Evolutionary conservation across 2,888 invertebrate genomes (phyloP).

Genomic region (Drosophila pseudotakahashii): DNA sequence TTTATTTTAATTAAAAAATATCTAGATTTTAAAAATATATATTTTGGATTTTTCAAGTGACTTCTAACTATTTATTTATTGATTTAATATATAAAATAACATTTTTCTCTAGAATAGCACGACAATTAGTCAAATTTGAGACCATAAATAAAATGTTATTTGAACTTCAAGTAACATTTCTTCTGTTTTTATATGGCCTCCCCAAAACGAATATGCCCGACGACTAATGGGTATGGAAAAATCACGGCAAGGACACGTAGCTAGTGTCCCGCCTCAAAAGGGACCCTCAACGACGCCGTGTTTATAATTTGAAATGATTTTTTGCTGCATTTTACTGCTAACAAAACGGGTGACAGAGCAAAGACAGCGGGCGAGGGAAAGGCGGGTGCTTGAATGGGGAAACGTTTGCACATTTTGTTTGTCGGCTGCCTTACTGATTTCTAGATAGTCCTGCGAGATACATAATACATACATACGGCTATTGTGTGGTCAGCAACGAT

Average conservation of each 20-base stretch:
- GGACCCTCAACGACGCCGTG: constrained; percentile 53
- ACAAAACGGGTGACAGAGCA: constrained; percentile 25
- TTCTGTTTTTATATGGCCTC: not conserved
- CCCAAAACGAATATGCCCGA: not conserved
- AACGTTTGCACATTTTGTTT: constrained; percentile 44
- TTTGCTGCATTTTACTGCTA: constrained; percentile 65
- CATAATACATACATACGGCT: constrained; percentile 1
- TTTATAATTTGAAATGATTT: constrained; percentile 77
- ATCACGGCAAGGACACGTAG: constrained; percentile 47
- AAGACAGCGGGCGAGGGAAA: not conserved
- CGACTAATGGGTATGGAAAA: constrained; percentile 10
- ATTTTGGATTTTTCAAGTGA: not conserved
- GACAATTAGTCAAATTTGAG: no score
- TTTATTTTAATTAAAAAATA: no score
- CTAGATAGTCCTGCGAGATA: constrained; percentile 45
- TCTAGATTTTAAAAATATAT: not conserved
- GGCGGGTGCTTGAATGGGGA: constrained; percentile 3
- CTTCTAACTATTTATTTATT: not conserved
- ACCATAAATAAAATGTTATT: no score
- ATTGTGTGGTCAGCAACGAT: constrained; percentile 52
- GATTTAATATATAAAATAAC: no score
- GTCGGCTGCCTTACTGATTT: constrained; percentile 51
- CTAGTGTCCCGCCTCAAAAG: constrained; percentile 40
- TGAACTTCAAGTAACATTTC: no score
- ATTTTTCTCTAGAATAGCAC: no score